These are phyloP conservation scores for Danio choprae DNA, from an alignment of 2,797 vertebrate genomes.

Conservation along the genomic window DNA sequence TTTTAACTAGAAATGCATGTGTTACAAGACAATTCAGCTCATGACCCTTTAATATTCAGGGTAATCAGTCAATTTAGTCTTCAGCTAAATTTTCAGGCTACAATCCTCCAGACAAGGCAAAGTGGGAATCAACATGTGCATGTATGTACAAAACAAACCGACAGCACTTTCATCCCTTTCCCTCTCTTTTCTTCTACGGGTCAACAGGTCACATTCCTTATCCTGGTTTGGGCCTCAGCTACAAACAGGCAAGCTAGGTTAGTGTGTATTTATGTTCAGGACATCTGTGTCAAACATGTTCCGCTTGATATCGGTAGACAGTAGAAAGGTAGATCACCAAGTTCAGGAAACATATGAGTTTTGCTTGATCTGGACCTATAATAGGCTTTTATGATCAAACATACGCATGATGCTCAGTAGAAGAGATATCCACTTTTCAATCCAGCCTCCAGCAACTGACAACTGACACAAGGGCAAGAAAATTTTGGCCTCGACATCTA, in stretches of 20 bases:
- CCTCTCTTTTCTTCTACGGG: constrained; percentile 49
- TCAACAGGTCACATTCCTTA: constrained; percentile 62
- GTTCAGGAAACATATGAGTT: constrained; percentile 7
- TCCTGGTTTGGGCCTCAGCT: constrained; percentile 56
- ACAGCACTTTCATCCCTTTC: constrained; percentile 34
- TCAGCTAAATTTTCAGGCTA: background rate
- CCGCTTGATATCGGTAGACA: background rate
- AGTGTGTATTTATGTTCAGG: constrained; percentile 14
- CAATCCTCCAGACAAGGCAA: constrained; percentile 19
- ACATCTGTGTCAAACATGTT: constrained; percentile 26
- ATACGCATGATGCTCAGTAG: background rate
- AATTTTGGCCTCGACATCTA: background rate
- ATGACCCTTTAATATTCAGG: background rate
- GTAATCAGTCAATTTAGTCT: background rate
- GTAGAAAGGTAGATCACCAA: background rate
- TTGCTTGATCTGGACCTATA: background rate
- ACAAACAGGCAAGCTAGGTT: constrained; percentile 37
- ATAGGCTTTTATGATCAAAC: constrained; percentile 3
- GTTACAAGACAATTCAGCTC: too few species aligned
- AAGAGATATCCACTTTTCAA: background rate
- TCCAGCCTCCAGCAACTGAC: constrained; percentile 11
- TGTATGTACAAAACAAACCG: constrained; percentile 20
- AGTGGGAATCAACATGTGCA: constrained; percentile 35
- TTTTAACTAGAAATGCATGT: too few species aligned
- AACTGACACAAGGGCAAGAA: background rate